Percentiles rank a stretch among this genome's conserved stretches.
Conservation (phyloP, 2,888 invertebrate genomes). For the Pollenia griseotomentosa region DNA sequence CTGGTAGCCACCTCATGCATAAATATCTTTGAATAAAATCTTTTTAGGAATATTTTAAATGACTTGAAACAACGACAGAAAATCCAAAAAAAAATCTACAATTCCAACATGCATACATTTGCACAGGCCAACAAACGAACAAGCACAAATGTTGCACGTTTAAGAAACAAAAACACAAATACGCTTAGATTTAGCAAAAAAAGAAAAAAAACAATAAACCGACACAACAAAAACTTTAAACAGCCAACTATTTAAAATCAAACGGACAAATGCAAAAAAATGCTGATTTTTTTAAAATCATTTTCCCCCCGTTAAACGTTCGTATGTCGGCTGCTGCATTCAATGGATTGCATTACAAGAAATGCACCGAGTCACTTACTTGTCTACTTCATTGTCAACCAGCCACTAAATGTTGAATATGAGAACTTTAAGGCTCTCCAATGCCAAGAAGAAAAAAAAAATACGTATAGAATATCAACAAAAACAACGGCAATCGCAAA, state of each 20-base stretch:
- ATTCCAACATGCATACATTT: conserved; percentile 48
- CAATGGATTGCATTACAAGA: conserved; percentile 44
- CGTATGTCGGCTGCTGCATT: conserved; percentile 62
- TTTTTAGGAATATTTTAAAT: conserved; percentile 72
- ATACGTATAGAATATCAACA: conserved; percentile 16
- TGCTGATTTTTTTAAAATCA: conserved; percentile 24
- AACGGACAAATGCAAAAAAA: conserved; percentile 33
- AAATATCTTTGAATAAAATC: conserved; percentile 72
- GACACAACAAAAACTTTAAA: conserved; percentile 5
- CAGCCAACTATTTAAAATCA: conserved; percentile 19
- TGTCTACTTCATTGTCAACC: conserved; percentile 29
- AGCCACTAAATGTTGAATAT: conserved; percentile 43
- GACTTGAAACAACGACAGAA: conserved; percentile 57
- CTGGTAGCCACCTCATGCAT: conserved; percentile 75
- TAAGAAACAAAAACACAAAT: conserved; percentile 7
- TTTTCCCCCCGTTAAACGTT: conserved; percentile 57
- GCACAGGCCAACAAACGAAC: conserved; percentile 13
- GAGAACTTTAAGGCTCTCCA: conserved; percentile 58
- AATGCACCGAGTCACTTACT: conserved; percentile 47
- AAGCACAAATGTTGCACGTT: conserved; percentile 26
- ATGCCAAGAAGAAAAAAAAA: conserved; percentile 25
- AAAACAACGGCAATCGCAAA: conserved; percentile 52
- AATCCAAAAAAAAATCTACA: conserved; percentile 23
- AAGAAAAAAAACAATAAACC: background rate
- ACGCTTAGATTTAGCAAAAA: conserved; percentile 24